A percentile compares a stretch with the other conserved stretches of the same genome.
phyloP scores from a whole-genome alignment of 2,888 invertebrate species.

The Pristionchus fissidentatus region DNA sequence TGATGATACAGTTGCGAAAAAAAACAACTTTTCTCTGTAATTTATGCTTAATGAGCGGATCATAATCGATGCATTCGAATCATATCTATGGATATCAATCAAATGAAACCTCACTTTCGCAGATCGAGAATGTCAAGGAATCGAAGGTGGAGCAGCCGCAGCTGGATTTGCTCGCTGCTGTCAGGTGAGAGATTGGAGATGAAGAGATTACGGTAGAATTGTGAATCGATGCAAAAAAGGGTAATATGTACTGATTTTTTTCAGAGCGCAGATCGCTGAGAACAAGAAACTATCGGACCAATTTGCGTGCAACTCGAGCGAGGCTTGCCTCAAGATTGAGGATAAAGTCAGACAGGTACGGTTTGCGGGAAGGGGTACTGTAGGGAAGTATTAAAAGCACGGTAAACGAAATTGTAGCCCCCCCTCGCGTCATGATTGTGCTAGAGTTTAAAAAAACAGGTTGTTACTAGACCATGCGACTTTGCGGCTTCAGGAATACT shows the following conservation, averaged over 20 bases:
- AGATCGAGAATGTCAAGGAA: constrained; percentile 29
- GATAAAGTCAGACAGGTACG: constrained; percentile 49
- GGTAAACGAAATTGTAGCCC: not conserved
- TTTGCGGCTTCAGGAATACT: too few species aligned
- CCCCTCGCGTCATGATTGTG: too few species aligned
- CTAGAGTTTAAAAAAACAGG: too few species aligned
- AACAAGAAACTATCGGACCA: constrained; percentile 51
- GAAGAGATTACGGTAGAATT: not conserved
- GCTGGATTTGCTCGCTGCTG: constrained; percentile 10
- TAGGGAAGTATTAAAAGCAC: not conserved
- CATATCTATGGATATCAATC: too few species aligned
- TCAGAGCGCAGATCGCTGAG: constrained; percentile 43
- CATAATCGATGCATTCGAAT: too few species aligned
- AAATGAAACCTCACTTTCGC: not conserved
- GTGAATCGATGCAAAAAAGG: not conserved
- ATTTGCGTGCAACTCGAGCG: constrained; percentile 46
- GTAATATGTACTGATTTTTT: not conserved
- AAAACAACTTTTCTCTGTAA: too few species aligned
- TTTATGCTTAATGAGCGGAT: too few species aligned
- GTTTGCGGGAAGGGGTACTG: not conserved
- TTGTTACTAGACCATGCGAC: too few species aligned
- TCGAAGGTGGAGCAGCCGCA: constrained; percentile 37
- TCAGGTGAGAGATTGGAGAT: not conserved
- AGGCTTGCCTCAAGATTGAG: constrained; percentile 47
- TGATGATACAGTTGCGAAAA: too few species aligned